These are phyloP conservation scores for Microcebus ravelobensis DNA, from an alignment of 2,113 vertebrate genomes.

Conservation along the genomic window DNA sequence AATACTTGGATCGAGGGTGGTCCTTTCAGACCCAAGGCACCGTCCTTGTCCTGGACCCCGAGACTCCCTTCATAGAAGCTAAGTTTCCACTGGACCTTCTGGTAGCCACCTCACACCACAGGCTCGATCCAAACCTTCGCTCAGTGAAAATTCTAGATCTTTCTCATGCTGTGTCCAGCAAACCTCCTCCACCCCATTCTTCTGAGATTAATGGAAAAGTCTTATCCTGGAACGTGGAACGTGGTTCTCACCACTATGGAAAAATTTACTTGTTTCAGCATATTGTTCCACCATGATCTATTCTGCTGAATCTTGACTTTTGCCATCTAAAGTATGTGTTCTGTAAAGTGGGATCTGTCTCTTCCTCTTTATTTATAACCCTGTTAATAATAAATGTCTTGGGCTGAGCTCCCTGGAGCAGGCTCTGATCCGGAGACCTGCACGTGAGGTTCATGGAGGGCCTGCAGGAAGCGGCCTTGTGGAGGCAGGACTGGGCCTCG, in stretches of 20 bases:
- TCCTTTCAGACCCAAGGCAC: neutral
- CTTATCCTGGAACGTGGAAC: neutral
- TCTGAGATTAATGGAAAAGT: neutral
- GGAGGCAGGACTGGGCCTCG: neutral
- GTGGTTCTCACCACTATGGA: neutral
- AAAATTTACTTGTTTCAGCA: conserved; percentile 9
- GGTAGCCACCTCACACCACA: neutral
- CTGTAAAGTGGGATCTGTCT: neutral
- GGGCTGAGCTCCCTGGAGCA: neutral
- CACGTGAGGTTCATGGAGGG: too few relatives aligned
- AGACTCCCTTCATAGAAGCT: neutral
- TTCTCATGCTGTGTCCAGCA: neutral
- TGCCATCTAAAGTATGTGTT: neutral
- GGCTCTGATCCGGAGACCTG: neutral
- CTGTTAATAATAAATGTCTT: neutral
- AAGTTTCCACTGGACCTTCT: neutral
- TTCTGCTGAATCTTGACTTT: conserved; percentile 13
- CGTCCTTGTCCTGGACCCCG: neutral
- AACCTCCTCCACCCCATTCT: neutral
- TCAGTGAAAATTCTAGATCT: neutral
- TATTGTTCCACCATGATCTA: neutral
- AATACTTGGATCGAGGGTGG: neutral
- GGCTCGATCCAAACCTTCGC: neutral
- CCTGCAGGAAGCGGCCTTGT: too few relatives aligned
- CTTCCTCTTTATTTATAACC: neutral